Evolutionary conservation across 2,888 invertebrate species (phyloP).

Genomic region (Oxytorus armatus): DNA sequence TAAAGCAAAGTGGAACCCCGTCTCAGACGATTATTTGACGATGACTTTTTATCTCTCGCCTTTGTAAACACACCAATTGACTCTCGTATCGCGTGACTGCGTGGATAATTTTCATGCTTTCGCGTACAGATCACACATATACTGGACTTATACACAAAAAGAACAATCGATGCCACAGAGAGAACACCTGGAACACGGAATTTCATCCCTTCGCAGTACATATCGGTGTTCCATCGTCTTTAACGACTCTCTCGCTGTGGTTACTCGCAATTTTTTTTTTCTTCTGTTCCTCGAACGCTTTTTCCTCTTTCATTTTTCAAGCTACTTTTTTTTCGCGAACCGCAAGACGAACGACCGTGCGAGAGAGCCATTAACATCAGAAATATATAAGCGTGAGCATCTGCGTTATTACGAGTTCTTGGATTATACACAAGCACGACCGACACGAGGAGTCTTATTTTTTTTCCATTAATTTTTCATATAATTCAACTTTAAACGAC

Average conservation of each 20-base stretch:
- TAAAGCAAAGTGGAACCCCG: not conserved
- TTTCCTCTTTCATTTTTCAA: not conserved
- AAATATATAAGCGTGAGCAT: slow-evolving; percentile 6
- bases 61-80: slow-evolving; percentile 32
- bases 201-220: slow-evolving; percentile 27
- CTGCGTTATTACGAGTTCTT: slow-evolving; percentile 28
- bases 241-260: slow-evolving; percentile 49
- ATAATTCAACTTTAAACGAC: not conserved
- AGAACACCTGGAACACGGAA: slow-evolving; percentile 40
- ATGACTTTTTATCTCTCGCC: not conserved
- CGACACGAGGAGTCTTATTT: not conserved
- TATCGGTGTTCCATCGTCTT: slow-evolving; percentile 19
- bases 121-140: slow-evolving; percentile 3
- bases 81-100: slow-evolving; percentile 55
- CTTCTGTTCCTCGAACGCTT: not conserved
- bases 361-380: slow-evolving; percentile 27
- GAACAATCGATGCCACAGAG: slow-evolving; percentile 46
- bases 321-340: slow-evolving; percentile 6
- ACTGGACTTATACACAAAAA: slow-evolving; percentile 24
- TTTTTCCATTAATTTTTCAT: slow-evolving; percentile 32
- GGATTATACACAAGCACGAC: not conserved
- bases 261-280: slow-evolving; percentile 46
- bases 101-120: slow-evolving; percentile 42
- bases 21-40: not conserved
- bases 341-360: not conserved